These are phyloP conservation scores for Lytechinus variegatus DNA, from an alignment of 35 echinoderm and acorn worm species.

Conservation along the genomic window DNA sequence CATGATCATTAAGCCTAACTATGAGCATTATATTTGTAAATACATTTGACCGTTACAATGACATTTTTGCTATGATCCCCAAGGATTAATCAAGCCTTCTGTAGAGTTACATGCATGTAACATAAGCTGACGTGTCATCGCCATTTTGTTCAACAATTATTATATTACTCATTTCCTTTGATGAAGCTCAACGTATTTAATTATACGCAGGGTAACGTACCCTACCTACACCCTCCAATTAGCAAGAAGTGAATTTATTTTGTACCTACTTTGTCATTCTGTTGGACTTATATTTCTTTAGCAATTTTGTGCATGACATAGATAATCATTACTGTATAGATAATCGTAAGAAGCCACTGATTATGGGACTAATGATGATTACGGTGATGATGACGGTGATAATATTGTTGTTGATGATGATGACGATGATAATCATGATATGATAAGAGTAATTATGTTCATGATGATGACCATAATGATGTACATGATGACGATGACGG, in stretches of 20 bases:
- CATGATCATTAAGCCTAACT: too few relatives aligned
- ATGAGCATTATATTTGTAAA: not conserved
- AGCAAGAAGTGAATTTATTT: not conserved
- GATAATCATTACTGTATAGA: too few relatives aligned
- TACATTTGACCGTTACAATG: not conserved
- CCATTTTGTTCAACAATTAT: slow-evolving; percentile 2
- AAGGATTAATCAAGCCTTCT: not conserved
- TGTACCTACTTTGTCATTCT: not conserved
- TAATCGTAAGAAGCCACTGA: too few relatives aligned
- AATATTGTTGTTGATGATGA: too few relatives aligned
- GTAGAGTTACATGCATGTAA: not conserved
- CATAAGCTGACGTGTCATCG: not conserved
- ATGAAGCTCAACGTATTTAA: not conserved
- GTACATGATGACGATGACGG: too few relatives aligned
- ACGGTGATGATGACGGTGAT: too few relatives aligned
- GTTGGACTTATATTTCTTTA: not conserved
- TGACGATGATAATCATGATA: too few relatives aligned
- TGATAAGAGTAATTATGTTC: too few relatives aligned
- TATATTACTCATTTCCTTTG: slow-evolving; percentile 5
- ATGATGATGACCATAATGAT: too few relatives aligned
- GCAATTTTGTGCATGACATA: too few relatives aligned
- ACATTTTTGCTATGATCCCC: not conserved
- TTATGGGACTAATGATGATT: too few relatives aligned
- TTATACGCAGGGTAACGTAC: not conserved
- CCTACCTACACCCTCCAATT: not conserved